phyloP scores from a whole-genome alignment of 2,113 vertebrate species.

The Taurulus bubalis region DNA sequence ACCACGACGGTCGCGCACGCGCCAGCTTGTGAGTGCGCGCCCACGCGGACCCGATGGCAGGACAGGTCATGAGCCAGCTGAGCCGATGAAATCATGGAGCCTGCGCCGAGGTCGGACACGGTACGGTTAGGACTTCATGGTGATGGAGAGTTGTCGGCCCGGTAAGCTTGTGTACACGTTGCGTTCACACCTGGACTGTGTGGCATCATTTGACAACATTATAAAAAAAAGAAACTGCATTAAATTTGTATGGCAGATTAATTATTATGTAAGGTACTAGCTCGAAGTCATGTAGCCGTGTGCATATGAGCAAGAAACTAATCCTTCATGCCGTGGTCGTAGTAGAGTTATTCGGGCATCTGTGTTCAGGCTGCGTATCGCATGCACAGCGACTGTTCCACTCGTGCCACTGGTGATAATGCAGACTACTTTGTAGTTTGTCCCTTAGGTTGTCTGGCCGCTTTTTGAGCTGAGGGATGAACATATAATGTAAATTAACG shows the following conservation, averaged over 20 bases:
- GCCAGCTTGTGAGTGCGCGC: conserved; percentile 63
- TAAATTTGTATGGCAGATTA: conserved; percentile 68
- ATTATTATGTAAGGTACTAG: conserved; percentile 78
- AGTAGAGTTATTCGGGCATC: conserved; percentile 62
- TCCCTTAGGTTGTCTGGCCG: neutral
- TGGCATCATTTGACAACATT: neutral
- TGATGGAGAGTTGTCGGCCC: conserved; percentile 71
- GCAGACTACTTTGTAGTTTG: neutral
- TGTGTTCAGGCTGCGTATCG: conserved; percentile 35
- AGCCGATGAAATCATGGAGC: conserved; percentile 75
- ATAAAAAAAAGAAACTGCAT: conserved; percentile 44
- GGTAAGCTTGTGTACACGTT: conserved; percentile 28
- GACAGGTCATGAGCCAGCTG: conserved; percentile 69
- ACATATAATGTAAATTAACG: neutral
- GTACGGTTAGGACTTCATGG: conserved; percentile 28
- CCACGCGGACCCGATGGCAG: conserved; percentile 73
- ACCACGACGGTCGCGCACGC: conserved; percentile 51
- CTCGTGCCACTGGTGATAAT: conserved; percentile 6
- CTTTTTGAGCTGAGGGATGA: conserved; percentile 9
- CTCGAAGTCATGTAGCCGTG: conserved; percentile 70
- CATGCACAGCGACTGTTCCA: conserved; percentile 17
- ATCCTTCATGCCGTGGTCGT: conserved; percentile 67
- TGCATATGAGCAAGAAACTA: conserved; percentile 74
- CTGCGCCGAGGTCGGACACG: conserved; percentile 62
- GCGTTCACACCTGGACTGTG: conserved; percentile 31